Percentiles rank a stretch among this genome's conserved stretches.
These are phyloP conservation scores for Leucania comma DNA, from an alignment of 2,888 invertebrate genomes.

Conservation along the genomic window DNA sequence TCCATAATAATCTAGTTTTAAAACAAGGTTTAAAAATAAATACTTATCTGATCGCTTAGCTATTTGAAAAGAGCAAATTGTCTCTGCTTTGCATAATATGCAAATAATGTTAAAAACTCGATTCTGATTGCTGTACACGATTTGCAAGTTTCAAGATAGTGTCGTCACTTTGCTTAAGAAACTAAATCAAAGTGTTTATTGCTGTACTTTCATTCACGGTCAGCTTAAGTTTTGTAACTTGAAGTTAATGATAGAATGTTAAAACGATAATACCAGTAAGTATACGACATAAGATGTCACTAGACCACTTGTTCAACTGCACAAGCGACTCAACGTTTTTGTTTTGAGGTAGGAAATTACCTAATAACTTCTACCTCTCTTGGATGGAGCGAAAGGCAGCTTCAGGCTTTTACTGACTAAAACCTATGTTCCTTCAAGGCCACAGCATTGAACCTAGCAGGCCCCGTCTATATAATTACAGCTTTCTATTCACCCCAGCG, in stretches of 20 bases:
- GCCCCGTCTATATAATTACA: no score
- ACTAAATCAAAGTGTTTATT: not conserved
- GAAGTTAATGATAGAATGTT: not conserved
- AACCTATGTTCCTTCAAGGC: no score
- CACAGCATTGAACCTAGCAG: no score
- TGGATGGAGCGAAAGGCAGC: no score
- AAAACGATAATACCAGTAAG: not conserved
- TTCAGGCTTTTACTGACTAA: no score
- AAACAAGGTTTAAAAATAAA: slow-evolving; percentile 13
- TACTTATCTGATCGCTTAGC: slow-evolving; percentile 5
- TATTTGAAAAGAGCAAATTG: slow-evolving; percentile 32
- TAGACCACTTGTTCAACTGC: not conserved
- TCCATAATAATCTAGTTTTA: slow-evolving; percentile 5
- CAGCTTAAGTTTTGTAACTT: not conserved
- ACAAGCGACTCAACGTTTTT: not conserved
- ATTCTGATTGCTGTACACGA: slow-evolving; percentile 3
- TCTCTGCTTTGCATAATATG: slow-evolving; percentile 41
- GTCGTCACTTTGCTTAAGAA: not conserved
- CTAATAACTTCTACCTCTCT: no score
- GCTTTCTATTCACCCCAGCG: no score
- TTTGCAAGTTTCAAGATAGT: slow-evolving; percentile 6
- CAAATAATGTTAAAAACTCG: slow-evolving; percentile 16
- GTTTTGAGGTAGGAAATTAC: no score
- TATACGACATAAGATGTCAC: no score
- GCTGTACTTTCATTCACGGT: not conserved